A percentile compares a stretch with the other conserved stretches of the same genome.
Conservation (phyloP, 2,888 invertebrate species). For the Dastarcus helophoroides region DNA sequence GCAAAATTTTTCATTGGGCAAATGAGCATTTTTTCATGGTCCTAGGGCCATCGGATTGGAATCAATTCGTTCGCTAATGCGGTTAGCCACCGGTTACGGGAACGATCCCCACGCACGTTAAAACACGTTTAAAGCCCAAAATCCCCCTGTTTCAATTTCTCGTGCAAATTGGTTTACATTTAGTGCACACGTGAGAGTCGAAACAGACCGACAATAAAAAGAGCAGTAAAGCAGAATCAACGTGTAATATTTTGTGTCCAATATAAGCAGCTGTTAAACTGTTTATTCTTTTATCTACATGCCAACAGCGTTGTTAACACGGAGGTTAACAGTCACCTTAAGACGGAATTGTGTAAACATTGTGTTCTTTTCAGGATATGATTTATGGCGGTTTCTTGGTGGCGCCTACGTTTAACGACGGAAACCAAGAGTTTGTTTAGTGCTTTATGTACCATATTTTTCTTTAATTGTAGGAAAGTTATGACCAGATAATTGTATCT, state of each 20-base stretch:
- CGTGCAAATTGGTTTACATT: slow-evolving; percentile 19
- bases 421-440: slow-evolving; percentile 6
- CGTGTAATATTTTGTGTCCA: slow-evolving; percentile 31
- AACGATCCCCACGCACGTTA: too few relatives aligned
- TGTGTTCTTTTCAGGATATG: slow-evolving; percentile 23
- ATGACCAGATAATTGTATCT: too few relatives aligned
- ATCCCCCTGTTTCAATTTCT: too few relatives aligned
- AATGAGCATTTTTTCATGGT: too few relatives aligned
- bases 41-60: too few relatives aligned
- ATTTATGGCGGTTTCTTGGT: slow-evolving; percentile 20
- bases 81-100: too few relatives aligned
- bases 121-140: too few relatives aligned
- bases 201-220: slow-evolving; percentile 22
- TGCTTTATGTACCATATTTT: background rate
- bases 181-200: slow-evolving; percentile 18
- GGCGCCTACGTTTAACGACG: slow-evolving; percentile 16
- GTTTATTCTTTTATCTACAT: slow-evolving; percentile 32
- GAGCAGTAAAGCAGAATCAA: slow-evolving; percentile 27
- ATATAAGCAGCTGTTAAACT: slow-evolving; percentile 31
- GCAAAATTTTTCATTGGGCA: too few relatives aligned
- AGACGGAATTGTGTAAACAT: slow-evolving; percentile 23
- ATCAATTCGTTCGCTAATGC: too few relatives aligned
- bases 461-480: too few relatives aligned
- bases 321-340: slow-evolving; percentile 23
- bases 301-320: slow-evolving; percentile 29